Evolutionary conservation across 2,113 vertebrate genomes (phyloP), one percentile per base, ranked within the genome.

Genomic region (Cygnus buccinator): DNA sequence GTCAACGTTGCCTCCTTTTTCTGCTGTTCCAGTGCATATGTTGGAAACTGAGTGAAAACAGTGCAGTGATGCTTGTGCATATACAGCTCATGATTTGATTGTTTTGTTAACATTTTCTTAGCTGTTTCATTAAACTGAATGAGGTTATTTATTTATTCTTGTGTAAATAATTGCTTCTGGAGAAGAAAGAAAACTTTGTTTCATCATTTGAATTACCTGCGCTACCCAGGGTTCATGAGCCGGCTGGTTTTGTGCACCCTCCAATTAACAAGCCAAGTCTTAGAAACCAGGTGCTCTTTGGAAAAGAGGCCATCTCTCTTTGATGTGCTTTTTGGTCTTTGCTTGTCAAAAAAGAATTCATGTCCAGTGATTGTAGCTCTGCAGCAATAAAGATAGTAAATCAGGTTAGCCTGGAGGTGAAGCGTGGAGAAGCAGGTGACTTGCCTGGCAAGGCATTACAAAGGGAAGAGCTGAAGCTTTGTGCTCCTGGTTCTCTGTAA

Each of bases 21-120:
- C 16, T 71, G 57, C n/a, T 1, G 0, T 71, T 50, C 20, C 11
- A 9, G 25, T 6, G 28, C 9, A 1, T 19, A 4, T 65, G 23
- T 35, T 75, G 43, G 63, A 59, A 63, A 44, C 8, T 37, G 67
- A 71, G 48, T 11, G n/a, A 65, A 46, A 31, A 12, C 25, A 44
- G 21, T 65, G 33, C 13, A 26, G n/a, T 15, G 37, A 41, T 39
- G 19, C 20, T 4, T 39, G 16, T 55, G 58, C 39, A 25, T 29
- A 10, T 8, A 13, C 43, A 59, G 16, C 13, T 58, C 26, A 37
- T 22, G 52, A 20, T n/a, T 33, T 43, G 31, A n/a, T 44, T 55
- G 35, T 62, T 48, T 48, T 50, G 22, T 37, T 74, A 62, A 43
- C 0, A 2, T 50, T 80, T 75, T 33, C 43, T 59, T n/a, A 44